Evolutionary conservation across 2,888 invertebrate species (phyloP), one percentile per base, ranked within the genome.

Genomic region (Drosophila dives): DNA sequence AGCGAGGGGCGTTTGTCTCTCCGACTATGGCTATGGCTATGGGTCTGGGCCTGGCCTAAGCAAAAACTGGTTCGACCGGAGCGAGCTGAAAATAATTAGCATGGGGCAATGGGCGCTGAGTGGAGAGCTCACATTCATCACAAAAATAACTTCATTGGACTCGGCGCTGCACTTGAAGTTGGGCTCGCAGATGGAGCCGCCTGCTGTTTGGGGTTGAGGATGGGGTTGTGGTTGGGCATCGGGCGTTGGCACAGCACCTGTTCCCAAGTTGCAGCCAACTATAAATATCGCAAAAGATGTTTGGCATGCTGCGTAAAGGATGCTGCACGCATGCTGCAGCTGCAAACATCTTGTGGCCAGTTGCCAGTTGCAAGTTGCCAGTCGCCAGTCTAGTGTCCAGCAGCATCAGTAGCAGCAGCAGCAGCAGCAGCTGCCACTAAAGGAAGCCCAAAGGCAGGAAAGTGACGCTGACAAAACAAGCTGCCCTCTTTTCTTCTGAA

Each of bases 241-340:
- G 86, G 88, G 88, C 87, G 87, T 86, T 84, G 88, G 71, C 80
- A 60, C 70, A 75, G 90, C 85, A 85, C 85, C 85, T 85, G 85
- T 85, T 85, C 81, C 72, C 74, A 69, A 72, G 67, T 83, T 80
- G 81, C 65, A 65, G 67, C 12, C 60, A 58, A 77, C 90, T 89
- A 89, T 85, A 85, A 85, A 85, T 85, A 85, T 89, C 86, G 73
- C 81, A 86, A 77, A 75, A 88, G 90, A 86, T 88, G 90, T 72
- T 77, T 81, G 89, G 85, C 84, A 83, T 86, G 89, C 86, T 83
- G 86, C 88, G 83, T 89, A 88, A 83, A 85, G 85, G 85, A 85
- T 85, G 89, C 89, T 72, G 81, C 71, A 81, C 73, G 88, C 72
- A 74, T 86, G 89, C 74, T 80, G 88, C 89, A 89, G 87, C 88